These are phyloP conservation scores for Druon quercuslanigerum DNA, from an alignment of 1,140 invertebrate genomes.

Conservation along the genomic window DNA sequence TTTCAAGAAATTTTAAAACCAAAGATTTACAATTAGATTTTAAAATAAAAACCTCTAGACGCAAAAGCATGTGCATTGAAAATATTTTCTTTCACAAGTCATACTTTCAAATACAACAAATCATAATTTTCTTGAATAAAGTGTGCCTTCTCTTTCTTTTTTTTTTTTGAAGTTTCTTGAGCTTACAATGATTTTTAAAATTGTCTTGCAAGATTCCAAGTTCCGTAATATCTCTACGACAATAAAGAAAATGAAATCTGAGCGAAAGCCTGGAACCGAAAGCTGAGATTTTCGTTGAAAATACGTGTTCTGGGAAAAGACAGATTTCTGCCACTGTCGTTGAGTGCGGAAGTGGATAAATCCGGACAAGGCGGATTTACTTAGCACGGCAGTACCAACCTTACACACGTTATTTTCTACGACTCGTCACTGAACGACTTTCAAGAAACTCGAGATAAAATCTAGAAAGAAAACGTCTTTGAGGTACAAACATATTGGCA, in stretches of 20 bases:
- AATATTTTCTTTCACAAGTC: too few relatives aligned
- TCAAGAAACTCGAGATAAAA: constrained; percentile 13
- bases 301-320: constrained; percentile 23
- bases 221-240: not conserved
- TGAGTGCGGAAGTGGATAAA: constrained; percentile 25
- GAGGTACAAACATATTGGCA: not conserved
- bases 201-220: not conserved
- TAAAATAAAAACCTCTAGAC: too few relatives aligned
- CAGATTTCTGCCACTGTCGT: constrained; percentile 18
- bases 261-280: constrained; percentile 2
- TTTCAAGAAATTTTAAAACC: too few relatives aligned
- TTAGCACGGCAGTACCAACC: constrained; percentile 7
- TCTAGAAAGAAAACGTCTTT: not conserved
- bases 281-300: constrained; percentile 27
- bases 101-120: too few relatives aligned
- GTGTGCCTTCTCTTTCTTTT: too few relatives aligned
- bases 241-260: constrained; percentile 22
- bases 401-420: constrained; percentile 26
- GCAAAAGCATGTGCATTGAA: too few relatives aligned
- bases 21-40: too few relatives aligned
- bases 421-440: constrained; percentile 17
- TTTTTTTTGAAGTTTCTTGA: too few relatives aligned
- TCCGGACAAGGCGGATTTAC: constrained; percentile 30
- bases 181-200: not conserved
- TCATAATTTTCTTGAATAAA: too few relatives aligned